Percentiles rank a stretch among this genome's conserved stretches.
Evolutionary conservation across 1,140 invertebrate species (phyloP).

Genomic region (Nymphalis io): DNA sequence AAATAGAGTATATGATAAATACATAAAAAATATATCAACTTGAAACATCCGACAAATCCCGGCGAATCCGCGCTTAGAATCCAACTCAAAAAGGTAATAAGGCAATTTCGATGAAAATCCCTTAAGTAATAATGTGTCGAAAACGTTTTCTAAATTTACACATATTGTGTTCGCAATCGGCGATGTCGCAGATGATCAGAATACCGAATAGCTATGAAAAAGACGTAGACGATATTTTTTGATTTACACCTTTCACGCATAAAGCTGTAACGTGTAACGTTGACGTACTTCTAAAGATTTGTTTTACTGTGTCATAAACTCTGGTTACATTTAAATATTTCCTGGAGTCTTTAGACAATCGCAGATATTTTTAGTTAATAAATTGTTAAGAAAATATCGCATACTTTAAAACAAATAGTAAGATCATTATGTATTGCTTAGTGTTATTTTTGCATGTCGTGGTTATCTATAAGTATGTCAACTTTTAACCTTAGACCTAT

Average conservation of each 20-base stretch:
- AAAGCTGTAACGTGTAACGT: neutral
- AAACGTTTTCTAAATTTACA: slow-evolving; percentile 78
- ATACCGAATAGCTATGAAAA: slow-evolving; percentile 54
- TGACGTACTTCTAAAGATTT: neutral
- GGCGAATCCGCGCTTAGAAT: slow-evolving; percentile 66
- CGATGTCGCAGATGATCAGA: slow-evolving; percentile 64
- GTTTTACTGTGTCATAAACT: neutral
- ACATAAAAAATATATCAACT: slow-evolving; percentile 30
- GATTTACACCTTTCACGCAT: slow-evolving; percentile 1
- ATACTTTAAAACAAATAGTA: no score
- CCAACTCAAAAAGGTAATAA: slow-evolving; percentile 75
- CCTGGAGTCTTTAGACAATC: neutral
- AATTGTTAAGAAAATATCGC: no score
- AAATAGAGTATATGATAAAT: neutral
- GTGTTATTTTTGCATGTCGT: no score
- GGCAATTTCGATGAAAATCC: slow-evolving; percentile 78
- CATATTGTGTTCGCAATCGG: slow-evolving; percentile 72
- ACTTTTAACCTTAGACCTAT: no score
- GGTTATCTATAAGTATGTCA: no score
- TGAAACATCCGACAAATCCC: slow-evolving; percentile 54
- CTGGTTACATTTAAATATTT: neutral
- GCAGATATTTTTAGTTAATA: no score
- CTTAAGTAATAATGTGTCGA: slow-evolving; percentile 77
- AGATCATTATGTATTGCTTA: no score
- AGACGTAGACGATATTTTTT: slow-evolving; percentile 2